Percentiles rank a stretch among this genome's conserved stretches.
phyloP scores from a whole-genome alignment of 64 coral and sea anemone genomes.

The Pocillopora verrucosa region DNA sequence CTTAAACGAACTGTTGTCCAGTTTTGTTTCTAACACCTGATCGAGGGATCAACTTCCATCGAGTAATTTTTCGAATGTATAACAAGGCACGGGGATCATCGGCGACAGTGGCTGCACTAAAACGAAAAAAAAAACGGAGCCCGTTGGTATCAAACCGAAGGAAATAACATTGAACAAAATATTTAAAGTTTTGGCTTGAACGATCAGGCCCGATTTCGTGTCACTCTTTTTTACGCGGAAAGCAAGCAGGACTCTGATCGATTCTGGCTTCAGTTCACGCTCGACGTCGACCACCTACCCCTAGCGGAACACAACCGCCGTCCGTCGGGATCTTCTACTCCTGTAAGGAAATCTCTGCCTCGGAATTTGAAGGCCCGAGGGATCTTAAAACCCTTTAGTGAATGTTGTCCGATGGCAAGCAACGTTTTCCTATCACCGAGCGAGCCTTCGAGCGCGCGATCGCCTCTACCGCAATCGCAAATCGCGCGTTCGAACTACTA shows the following conservation, averaged over 20 bases:
- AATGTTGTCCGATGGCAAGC: slow-evolving; percentile 95
- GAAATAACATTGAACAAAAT: slow-evolving; percentile 72
- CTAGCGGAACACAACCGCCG: slow-evolving; percentile 91
- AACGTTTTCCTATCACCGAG: slow-evolving; percentile 96
- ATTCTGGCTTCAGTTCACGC: slow-evolving; percentile 93
- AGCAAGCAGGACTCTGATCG: slow-evolving; percentile 88
- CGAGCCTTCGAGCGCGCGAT: slow-evolving; percentile 61
- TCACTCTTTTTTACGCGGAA: slow-evolving; percentile 96
- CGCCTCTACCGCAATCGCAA: slow-evolving; percentile 87
- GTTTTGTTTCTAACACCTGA: no score
- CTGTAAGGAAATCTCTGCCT: slow-evolving; percentile 97
- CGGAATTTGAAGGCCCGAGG: slow-evolving; percentile 96
- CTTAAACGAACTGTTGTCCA: slow-evolving; percentile 99
- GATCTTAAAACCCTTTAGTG: slow-evolving; percentile 92
- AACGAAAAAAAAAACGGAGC: slow-evolving; percentile 92
- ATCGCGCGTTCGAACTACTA: slow-evolving; percentile 89
- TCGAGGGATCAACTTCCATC: slow-evolving; percentile 26
- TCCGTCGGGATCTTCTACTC: slow-evolving; percentile 92
- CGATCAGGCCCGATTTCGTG: slow-evolving; percentile 98
- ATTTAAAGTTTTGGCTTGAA: slow-evolving; percentile 96
- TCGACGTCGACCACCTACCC: slow-evolving; percentile 81
- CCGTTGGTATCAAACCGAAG: slow-evolving; percentile 74
- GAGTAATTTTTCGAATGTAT: slow-evolving; percentile 65
- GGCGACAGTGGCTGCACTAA: slow-evolving; percentile 93
- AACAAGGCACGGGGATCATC: slow-evolving; percentile 41